Conservation (phyloP, 2,797 vertebrate species). For the Lithobates pipiens region DNA sequence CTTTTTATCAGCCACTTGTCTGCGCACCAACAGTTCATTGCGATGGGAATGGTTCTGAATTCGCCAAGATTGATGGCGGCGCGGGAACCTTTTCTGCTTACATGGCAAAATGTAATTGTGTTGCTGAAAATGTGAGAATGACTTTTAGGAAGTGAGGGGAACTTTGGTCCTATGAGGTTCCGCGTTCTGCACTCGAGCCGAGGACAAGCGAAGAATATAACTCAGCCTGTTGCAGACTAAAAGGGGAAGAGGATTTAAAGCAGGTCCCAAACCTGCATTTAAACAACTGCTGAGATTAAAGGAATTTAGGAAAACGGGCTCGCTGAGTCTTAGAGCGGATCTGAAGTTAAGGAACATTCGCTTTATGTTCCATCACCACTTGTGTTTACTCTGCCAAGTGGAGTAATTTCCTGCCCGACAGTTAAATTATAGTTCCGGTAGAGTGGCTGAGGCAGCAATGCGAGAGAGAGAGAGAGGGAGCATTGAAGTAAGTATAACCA, state of each 20-base stretch:
- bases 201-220: constrained; percentile 13
- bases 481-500: too few relatives aligned
- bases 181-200: background rate
- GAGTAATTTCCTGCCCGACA: too few relatives aligned
- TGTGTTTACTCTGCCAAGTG: too few relatives aligned
- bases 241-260: constrained; percentile 27
- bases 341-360: too few relatives aligned
- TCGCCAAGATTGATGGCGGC: constrained; percentile 46
- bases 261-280: constrained; percentile 1
- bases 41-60: constrained; percentile 1
- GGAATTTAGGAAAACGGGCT: background rate
- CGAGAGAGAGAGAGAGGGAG: too few relatives aligned
- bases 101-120: constrained; percentile 32
- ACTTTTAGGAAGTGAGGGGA: constrained; percentile 32
- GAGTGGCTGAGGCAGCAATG: too few relatives aligned
- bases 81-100: constrained; percentile 37
- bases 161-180: constrained; percentile 8
- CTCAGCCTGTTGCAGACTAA: background rate
- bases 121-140: constrained; percentile 45
- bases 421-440: too few relatives aligned
- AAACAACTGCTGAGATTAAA: constrained; percentile 39
- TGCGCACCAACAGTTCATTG: constrained; percentile 13
- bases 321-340: background rate
- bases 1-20: background rate
- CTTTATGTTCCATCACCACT: too few relatives aligned